Base-by-base conservation (phyloP, 2,797 vertebrate genomes). In the Oreortyx pictus region DNA sequence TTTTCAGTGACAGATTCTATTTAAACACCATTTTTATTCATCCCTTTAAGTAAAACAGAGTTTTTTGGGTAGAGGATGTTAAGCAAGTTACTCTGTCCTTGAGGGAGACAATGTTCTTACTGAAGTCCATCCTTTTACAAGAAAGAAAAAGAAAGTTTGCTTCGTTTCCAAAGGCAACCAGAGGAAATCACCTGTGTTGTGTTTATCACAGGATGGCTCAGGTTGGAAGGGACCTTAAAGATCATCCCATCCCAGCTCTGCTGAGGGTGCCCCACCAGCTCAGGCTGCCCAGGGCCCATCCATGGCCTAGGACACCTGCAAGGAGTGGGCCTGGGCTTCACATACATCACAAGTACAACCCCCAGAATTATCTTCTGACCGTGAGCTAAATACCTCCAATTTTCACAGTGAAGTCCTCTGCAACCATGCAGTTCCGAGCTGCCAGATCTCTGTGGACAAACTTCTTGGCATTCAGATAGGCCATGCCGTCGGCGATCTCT, bases 391-490 rank as follows among this genome's bases (percentile, higher is more conserved):
- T 83, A 99, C 99, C 99, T 98, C 99, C 99, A 0, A 99, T 99
- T 97, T 99, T 99, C 76, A 99, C 99, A 0, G 99, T 99, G 92
- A 97, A 98, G 94, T 99, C 99, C 35, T 99, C 99, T 3, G 98
- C 99, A 29, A 99, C 99, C 99, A 99, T 99, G 93, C 99, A 99
- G 97, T 99, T 99, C n/a, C 99, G 98, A 61, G 99, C 99, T 3
- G 99, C 99, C 19, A 99, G 97, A 94, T 99, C 99, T 91, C 99
- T 98, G 97, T 99, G 99, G 74, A 99, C 99, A 52, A 99, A 99
- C 93, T 99, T 99, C 94, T 99, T 99, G 95, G 99, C 99, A 0
- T 99, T 99, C 95, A 99, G 98, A 96, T 99, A 99, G 8, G 99
- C 99, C 99, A 99, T 99, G 73, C 99, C 99, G 0, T 99, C 99